These are phyloP conservation scores for Theocolax elegans DNA, from an alignment of 1,140 invertebrate genomes.

Conservation along the genomic window DNA sequence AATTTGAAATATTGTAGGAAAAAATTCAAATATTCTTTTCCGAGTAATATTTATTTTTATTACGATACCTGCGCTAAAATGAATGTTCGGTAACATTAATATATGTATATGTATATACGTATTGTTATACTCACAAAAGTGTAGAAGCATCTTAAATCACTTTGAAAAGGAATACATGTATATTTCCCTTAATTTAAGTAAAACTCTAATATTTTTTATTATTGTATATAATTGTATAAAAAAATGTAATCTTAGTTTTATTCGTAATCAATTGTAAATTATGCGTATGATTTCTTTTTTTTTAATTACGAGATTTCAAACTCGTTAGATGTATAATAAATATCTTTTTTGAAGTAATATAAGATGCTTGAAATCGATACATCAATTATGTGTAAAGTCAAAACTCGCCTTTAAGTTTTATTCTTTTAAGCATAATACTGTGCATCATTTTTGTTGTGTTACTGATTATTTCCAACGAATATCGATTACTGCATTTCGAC, in stretches of 20 bases:
- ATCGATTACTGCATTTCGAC: too few relatives aligned
- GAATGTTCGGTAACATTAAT: too few relatives aligned
- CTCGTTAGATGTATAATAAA: background rate
- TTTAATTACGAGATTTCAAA: background rate
- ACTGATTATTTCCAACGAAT: too few relatives aligned
- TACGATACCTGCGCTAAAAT: too few relatives aligned
- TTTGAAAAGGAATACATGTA: background rate
- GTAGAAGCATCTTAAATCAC: background rate
- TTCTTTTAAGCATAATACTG: conserved; percentile 35
- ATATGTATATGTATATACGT: too few relatives aligned
- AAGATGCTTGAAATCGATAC: background rate
- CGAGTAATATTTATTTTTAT: too few relatives aligned
- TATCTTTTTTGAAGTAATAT: background rate
- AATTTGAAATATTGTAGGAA: background rate
- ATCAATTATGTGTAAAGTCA: background rate
- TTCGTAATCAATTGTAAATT: conserved; percentile 26
- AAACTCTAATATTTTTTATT: conserved; percentile 2
- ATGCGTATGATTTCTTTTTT: background rate
- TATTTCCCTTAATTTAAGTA: conserved; percentile 1
- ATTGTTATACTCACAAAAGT: background rate
- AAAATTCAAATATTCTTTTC: too few relatives aligned
- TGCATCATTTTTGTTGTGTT: conserved; percentile 7
- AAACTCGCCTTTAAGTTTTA: background rate
- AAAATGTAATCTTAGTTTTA: background rate
- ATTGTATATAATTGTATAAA: conserved; percentile 18